Evolutionary conservation across 2,888 invertebrate species (phyloP).

Genomic region (Spisula subtruncata): DNA sequence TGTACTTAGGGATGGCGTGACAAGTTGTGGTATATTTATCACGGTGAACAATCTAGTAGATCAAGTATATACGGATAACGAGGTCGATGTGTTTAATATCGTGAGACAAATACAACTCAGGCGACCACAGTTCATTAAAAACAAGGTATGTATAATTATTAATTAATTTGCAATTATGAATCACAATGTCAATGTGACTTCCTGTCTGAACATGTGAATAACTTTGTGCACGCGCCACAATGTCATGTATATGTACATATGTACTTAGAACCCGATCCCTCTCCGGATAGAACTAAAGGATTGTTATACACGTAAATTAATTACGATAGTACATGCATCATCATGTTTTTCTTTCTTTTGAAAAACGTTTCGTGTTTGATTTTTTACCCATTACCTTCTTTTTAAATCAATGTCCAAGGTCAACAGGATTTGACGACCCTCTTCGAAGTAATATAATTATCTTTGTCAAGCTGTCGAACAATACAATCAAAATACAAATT

Average conservation of each 20-base stretch:
- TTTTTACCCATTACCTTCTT: too few species aligned
- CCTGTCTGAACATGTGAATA: neutral
- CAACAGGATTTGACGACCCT: too few species aligned
- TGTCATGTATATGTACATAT: neutral
- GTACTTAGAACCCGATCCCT: neutral
- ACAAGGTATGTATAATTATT: conserved; percentile 57
- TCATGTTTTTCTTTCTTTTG: too few species aligned
- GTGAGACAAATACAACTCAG: conserved; percentile 71
- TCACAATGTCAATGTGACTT: neutral
- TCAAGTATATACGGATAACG: conserved; percentile 68
- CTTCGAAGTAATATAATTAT: too few species aligned
- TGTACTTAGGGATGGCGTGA: conserved; percentile 71
- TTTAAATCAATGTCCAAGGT: too few species aligned
- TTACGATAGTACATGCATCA: too few species aligned
- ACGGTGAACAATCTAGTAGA: conserved; percentile 71
- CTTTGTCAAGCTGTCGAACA: too few species aligned
- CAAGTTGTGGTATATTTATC: conserved; percentile 73
- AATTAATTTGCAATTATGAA: neutral
- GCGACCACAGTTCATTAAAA: conserved; percentile 71
- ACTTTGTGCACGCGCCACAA: too few species aligned
- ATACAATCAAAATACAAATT: too few species aligned
- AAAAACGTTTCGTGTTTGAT: too few species aligned
- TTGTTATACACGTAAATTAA: too few species aligned
- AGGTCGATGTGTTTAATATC: conserved; percentile 75
- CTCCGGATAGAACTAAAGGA: too few species aligned